These are phyloP conservation scores for Pollicipes pollicipes DNA, from an alignment of 1,140 invertebrate species.

Conservation along the genomic window DNA sequence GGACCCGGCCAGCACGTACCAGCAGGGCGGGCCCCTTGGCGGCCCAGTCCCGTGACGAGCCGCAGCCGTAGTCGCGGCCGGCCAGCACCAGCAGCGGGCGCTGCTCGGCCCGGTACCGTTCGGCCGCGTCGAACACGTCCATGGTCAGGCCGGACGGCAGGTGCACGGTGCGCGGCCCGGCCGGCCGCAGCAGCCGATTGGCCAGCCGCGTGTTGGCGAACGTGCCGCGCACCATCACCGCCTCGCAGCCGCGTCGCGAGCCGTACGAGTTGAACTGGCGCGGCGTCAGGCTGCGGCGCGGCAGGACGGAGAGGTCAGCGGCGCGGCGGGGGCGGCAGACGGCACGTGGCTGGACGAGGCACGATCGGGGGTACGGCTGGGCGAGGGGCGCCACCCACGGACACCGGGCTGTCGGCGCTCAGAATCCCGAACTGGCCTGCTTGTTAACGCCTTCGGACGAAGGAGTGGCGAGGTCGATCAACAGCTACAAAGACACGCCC, in stretches of 20 bases:
- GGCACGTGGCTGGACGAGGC: constrained; percentile 37
- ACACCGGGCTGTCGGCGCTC: too few species aligned
- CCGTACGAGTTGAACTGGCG: constrained; percentile 38
- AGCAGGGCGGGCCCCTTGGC: constrained; percentile 38
- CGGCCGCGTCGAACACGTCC: constrained; percentile 16
- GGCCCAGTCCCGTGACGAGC: constrained; percentile 35
- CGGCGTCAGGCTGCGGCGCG: constrained; percentile 24
- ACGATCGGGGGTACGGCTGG: too few species aligned
- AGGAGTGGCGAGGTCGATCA: too few species aligned
- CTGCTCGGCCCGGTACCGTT: constrained; percentile 12
- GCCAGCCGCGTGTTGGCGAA: constrained; percentile 38
- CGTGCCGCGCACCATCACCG: constrained; percentile 35
- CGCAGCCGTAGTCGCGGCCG: constrained; percentile 16
- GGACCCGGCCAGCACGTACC: too few species aligned
- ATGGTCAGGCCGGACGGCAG: constrained; percentile 28
- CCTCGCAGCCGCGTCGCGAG: constrained; percentile 34
- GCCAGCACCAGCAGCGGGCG: constrained; percentile 20
- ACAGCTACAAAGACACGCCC: too few species aligned
- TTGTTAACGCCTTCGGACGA: too few species aligned
- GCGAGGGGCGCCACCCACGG: too few species aligned
- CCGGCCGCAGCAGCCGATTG: constrained; percentile 46
- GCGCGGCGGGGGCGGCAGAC: constrained; percentile 34
- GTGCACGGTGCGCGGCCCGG: constrained; percentile 36
- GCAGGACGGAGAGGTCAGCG: constrained; percentile 28
- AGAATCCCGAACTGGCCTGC: too few species aligned